Base-by-base conservation (phyloP, 37 sponge, comb jelly and placozoan species). In the Halichondria panicea region DNA sequence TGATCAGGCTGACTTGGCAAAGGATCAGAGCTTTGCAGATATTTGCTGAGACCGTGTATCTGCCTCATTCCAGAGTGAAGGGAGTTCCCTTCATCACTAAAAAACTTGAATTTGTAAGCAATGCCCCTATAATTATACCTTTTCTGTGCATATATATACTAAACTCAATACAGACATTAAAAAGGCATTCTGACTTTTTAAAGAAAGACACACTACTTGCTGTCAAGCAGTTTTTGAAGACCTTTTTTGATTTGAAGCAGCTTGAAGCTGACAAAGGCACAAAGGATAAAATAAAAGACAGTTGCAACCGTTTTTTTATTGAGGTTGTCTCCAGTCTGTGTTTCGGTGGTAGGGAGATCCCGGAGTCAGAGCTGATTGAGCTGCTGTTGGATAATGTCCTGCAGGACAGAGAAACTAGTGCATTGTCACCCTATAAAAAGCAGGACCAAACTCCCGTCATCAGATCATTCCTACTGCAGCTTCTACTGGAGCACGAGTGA, bases 251-350 rank as follows among this genome's bases (percentile, higher is more conserved):
- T 7, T 13, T 43, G 30, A 41, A 69, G 70, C 46, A 19, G 4
- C 46, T 38, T 8, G 45, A 46, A 69, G 31, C 25, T 38, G 53
- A 69, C 21, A 37, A 37, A 69, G 70, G 25, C 3, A 43, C 48
- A 37, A 43, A 5, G 4, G n/a, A n/a, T 34, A 43, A 22, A 1
- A 71, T 82, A 25, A 33, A 55, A 24, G 54, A 53, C 34, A 53
- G 42, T 30, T 88, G 88, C 50, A 61, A 54, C 18, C 31, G 36
- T 3, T 88, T 82, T 35, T 91, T 91, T 57, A 78, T 87, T 68
- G 92, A 91, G 45, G 76, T 91, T 21, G 77, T 91, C 19, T 91
- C 92, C 35, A 71, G 61, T 31, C 79, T 91, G 0, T 91, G 92
- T 60, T 91, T 91, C 70, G 92, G 88, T 8, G 68, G 50, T 19